Conservation (phyloP, 1,140 invertebrate genomes). For the Drosophila kohkoa region DNA sequence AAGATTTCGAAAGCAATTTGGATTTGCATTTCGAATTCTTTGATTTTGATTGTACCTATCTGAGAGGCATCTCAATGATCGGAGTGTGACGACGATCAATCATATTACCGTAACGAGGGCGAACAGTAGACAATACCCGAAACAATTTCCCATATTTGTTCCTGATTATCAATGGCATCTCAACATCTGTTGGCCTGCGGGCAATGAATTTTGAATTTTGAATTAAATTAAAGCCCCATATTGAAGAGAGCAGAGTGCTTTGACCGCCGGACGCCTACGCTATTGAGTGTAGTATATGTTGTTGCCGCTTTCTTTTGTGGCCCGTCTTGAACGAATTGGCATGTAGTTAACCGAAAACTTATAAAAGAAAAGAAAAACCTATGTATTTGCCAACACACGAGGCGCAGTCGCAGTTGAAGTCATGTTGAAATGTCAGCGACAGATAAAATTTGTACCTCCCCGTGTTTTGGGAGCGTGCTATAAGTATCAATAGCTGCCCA, state of each 20-base stretch:
- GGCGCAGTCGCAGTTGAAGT: conserved; percentile 39
- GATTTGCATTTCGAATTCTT: conserved; percentile 50
- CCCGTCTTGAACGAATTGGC: conserved; percentile 43
- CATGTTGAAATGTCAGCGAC: conserved; percentile 76
- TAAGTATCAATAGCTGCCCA: conserved; percentile 25
- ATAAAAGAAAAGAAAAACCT: conserved; percentile 26
- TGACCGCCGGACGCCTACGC: conserved; percentile 73
- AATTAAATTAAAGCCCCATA: conserved; percentile 29
- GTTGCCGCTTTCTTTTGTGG: conserved; percentile 66
- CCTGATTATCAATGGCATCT: conserved; percentile 39
- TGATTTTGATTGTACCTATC: conserved; percentile 27
- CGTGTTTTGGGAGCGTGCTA: conserved; percentile 74
- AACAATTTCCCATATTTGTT: conserved; percentile 40
- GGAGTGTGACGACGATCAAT: conserved; percentile 61
- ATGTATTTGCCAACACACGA: conserved; percentile 54
- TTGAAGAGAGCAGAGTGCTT: conserved; percentile 55
- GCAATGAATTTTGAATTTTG: conserved; percentile 40
- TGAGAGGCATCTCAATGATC: conserved; percentile 25
- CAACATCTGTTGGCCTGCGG: conserved; percentile 31
- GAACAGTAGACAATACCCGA: conserved; percentile 42
- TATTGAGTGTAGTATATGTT: not conserved
- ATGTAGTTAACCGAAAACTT: conserved; percentile 38
- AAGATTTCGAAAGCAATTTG: conserved; percentile 38
- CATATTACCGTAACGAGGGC: conserved; percentile 61
- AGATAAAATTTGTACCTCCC: conserved; percentile 73